Evolutionary conservation across 2,888 invertebrate species (phyloP), one percentile per base, ranked within the genome.

Genomic region (Caradrina clavipalpis): DNA sequence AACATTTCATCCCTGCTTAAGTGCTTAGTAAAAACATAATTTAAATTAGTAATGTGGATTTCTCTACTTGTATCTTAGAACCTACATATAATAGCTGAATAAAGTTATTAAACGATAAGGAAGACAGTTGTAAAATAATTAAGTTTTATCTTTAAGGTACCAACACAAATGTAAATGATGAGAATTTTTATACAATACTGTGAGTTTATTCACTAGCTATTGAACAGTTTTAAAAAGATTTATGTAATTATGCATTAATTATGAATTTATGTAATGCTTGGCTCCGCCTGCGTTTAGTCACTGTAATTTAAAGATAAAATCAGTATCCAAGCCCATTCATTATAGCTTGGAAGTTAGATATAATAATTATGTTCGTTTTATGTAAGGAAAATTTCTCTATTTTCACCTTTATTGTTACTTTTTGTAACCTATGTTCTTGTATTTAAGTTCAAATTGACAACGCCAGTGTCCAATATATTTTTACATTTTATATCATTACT

Each of bases 221-320:
- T 77, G 66, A 78, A 81, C 35, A 75, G 62, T 73, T 78, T 76
- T 72, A 54, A 66, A 74, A 70, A 70, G 66, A 73, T 62, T 76
- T 67, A 67, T 76, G 80, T 82, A 75, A 71, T 67, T 82, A 76
- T 63, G 61, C 69, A 72, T 62, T 68, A 63, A 70, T 77, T 69
- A 77, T 59, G 68, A 72, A 79, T 82, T 82, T 76, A 81, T 72
- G 51, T 71, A 76, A 82, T 81, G 56, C 61, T 58, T 65, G 56
- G 53, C 84, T 83, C 76, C 82, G 72, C 82, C 82, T 77, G 53
- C 77, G 54, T 84, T 84, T 82, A 83, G 78, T 81, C 65, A 70
- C 64, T 70, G 59, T 72, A 76, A 71, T 75, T 81, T 64, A 61
- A 47, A 70, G 64, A 83, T 83, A 57, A 54, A 71, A 73, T 58